A percentile compares a stretch with the other conserved stretches of the same genome.
Conservation (phyloP, 2,797 vertebrate genomes). For the Pelodytes ibericus region DNA sequence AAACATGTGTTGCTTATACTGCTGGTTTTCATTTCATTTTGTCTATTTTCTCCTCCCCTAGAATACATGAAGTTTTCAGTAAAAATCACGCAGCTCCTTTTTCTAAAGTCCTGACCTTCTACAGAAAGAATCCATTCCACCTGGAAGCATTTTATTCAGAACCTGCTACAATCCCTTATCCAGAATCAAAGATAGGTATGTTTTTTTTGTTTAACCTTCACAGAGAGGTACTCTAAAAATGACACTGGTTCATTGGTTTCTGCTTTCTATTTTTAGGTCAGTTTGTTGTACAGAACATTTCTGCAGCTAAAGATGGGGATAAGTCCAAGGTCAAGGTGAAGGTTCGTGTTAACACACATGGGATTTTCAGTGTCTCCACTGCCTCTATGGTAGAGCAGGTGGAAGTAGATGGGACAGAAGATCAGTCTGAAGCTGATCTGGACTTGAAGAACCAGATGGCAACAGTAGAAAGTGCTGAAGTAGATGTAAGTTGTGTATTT, state of each 20-base stretch:
- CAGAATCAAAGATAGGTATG: slow-evolving; percentile 80
- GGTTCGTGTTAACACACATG: slow-evolving; percentile 76
- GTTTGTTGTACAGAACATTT: slow-evolving; percentile 79
- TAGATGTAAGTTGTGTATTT: slow-evolving; percentile 73
- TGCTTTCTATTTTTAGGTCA: slow-evolving; percentile 66
- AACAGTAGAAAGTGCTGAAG: slow-evolving; percentile 67
- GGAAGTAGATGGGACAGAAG: slow-evolving; percentile 69
- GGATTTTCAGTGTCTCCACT: slow-evolving; percentile 79
- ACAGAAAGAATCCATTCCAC: slow-evolving; percentile 75
- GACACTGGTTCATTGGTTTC: not conserved
- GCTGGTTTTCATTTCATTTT: not conserved
- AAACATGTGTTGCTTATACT: too few relatives aligned
- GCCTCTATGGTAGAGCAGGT: slow-evolving; percentile 77
- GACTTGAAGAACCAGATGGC: slow-evolving; percentile 63
- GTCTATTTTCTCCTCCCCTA: slow-evolving; percentile 53
- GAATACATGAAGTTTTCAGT: slow-evolving; percentile 75
- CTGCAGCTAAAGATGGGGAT: slow-evolving; percentile 77
- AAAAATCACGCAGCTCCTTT: slow-evolving; percentile 76
- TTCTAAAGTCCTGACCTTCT: slow-evolving; percentile 79
- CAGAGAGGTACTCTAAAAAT: not conserved
- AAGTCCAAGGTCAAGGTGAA: slow-evolving; percentile 82
- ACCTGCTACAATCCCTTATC: slow-evolving; percentile 72
- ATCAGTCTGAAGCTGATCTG: slow-evolving; percentile 61
- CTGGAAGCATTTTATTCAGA: slow-evolving; percentile 79
- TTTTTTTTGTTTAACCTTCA: not conserved